Base-by-base conservation (phyloP, 1,140 invertebrate genomes). In the Chrysoperla carnea region DNA sequence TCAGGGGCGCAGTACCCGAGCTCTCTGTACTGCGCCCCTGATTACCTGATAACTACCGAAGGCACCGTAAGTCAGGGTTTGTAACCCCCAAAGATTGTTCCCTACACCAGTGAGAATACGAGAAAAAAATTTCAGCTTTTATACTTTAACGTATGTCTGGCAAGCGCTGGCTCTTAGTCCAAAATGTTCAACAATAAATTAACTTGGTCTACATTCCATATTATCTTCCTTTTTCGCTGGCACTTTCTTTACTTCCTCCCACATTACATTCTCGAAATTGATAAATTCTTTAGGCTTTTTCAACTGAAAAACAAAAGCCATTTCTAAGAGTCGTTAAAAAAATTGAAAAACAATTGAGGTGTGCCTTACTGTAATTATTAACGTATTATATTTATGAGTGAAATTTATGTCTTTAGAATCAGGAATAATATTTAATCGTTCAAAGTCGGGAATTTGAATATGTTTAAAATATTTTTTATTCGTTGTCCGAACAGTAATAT, bases 381-480 rank as follows among this genome's bases (percentile, higher is more conserved):
- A 59, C 6, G 81, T 84, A 50, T 81, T 81, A 49, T 72, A 80
- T 50, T 79, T 75, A 62, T 84, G 79, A 28, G 60, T 64, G 45
- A 73, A 73, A 12, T 69, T 63, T 43, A 86, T 67, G 50, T 72
- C 69, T 5, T 67, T 62, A 54, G 83, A 76, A 39, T 72, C 63
- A 29, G 75, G 67, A 14, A 59, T 53, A 17, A 82, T 43, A 14
- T 69, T 67, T n/a, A 75, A 66, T 51, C 81, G 67, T 46, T 75
- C 67, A 29, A 85, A 60, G 55, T 85, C 82, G 39, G 76, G 78
- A 37, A 84, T 58, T 14, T 52, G 49, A n/a, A 86, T 60, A 51
- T 76, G 78, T 53, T 85, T 86, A 52, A 70, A 86, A 59, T 84
- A 86, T 48, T 85, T 86, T 52, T 83, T 85, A 57, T 86, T 85